Percentiles rank a stretch among this genome's conserved stretches.
Conservation (phyloP, 2,113 vertebrate genomes). For the Natator depressus region DNA sequence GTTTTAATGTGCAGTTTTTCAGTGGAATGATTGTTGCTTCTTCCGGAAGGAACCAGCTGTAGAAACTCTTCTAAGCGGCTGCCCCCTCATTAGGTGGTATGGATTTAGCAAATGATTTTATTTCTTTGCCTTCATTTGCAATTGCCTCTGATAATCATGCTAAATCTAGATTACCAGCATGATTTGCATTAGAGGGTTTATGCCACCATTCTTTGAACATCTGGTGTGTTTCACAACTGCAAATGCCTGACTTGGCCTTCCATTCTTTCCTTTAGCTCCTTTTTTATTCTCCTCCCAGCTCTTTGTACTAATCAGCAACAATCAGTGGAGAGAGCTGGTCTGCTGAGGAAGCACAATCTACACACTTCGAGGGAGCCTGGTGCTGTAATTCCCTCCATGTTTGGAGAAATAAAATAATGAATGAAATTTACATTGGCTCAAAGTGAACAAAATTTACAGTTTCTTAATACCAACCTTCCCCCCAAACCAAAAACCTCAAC, state of each 20-base stretch:
- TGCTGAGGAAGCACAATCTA: background rate
- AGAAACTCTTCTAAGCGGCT: background rate
- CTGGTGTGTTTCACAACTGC: background rate
- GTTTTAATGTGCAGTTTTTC: background rate
- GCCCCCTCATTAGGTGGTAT: background rate
- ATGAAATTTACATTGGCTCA: background rate
- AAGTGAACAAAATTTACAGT: background rate
- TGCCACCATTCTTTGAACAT: background rate
- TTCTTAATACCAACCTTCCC: background rate
- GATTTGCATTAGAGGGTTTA: background rate
- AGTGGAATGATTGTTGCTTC: constrained; percentile 8
- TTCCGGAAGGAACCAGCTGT: background rate
- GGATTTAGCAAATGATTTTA: constrained; percentile 2
- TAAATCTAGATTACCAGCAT: background rate
- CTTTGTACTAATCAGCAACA: background rate
- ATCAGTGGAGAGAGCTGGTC: background rate
- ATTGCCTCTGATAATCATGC: background rate
- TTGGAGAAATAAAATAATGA: background rate
- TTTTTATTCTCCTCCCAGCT: constrained; percentile 12
- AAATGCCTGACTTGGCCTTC: background rate
- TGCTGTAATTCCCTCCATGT: background rate
- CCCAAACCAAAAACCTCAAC: background rate
- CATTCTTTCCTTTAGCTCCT: background rate
- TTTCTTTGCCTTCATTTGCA: background rate
- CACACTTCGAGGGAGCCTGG: background rate